phyloP scores from a whole-genome alignment of 2,797 vertebrate species.

The Coregonus ussuriensis region DNA sequence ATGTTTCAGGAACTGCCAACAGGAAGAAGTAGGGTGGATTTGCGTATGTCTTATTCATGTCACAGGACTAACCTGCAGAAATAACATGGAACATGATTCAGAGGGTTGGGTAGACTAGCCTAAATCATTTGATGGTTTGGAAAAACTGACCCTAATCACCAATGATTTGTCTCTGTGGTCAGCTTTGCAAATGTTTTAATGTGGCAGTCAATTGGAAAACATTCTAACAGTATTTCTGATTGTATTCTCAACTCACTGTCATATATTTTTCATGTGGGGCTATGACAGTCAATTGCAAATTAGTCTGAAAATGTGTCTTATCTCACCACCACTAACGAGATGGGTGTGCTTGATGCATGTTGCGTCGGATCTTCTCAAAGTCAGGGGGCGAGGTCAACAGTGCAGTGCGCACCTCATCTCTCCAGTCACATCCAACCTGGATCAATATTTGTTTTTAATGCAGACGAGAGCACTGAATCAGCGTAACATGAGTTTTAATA shows the following conservation, averaged over 20 bases:
- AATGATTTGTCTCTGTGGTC: neutral
- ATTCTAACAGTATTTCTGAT: neutral
- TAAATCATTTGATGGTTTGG: constrained; percentile 14
- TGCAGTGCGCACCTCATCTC: too few species aligned
- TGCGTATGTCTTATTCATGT: constrained; percentile 15
- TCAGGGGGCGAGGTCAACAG: too few species aligned
- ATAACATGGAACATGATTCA: constrained; percentile 9
- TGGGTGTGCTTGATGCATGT: too few species aligned
- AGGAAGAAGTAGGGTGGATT: constrained; percentile 37
- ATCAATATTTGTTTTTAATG: too few species aligned
- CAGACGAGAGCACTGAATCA: too few species aligned
- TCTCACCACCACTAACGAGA: too few species aligned
- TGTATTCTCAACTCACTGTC: neutral
- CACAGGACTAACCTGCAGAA: neutral
- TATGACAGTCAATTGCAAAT: neutral
- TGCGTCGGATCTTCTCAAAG: too few species aligned
- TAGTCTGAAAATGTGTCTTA: too few species aligned
- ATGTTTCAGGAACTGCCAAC: neutral
- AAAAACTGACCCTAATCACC: constrained; percentile 14
- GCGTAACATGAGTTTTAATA: too few species aligned
- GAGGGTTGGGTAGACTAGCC: constrained; percentile 34
- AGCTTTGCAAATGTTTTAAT: neutral
- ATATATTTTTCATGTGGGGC: neutral
- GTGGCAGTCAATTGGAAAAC: neutral
- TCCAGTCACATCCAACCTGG: too few species aligned